phyloP scores from a whole-genome alignment of 37 sponge, comb jelly and placozoan species.

The Eunapius fragilis region DNA sequence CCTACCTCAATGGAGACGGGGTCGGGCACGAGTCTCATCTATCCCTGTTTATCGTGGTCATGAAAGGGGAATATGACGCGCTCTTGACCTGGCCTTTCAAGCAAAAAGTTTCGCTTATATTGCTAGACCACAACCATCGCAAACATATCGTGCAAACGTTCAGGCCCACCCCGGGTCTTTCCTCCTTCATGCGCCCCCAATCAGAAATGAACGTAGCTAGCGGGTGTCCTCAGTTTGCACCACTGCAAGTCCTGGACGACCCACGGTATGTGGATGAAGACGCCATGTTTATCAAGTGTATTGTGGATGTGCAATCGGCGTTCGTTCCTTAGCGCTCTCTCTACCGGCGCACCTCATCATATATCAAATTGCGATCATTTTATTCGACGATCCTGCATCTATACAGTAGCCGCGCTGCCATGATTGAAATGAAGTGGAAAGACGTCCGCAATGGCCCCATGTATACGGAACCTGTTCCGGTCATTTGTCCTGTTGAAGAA shows the following conservation, averaged over 20 bases:
- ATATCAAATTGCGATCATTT: not conserved
- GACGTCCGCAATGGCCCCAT: no score
- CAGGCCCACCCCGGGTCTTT: conserved; percentile 14
- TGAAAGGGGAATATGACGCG: conserved; percentile 22
- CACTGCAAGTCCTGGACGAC: not conserved
- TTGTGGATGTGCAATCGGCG: conserved; percentile 4
- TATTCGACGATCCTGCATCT: not conserved
- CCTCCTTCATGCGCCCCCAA: conserved; percentile 10
- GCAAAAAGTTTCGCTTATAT: conserved; percentile 33
- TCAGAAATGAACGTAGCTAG: conserved; percentile 48
- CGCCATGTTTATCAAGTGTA: conserved; percentile 24
- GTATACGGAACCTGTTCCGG: no score
- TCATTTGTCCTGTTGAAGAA: no score
- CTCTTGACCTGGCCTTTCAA: conserved; percentile 13
- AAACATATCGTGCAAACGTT: conserved; percentile 33
- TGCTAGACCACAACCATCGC: conserved; percentile 17
- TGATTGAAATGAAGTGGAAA: no score
- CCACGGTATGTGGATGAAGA: conserved; percentile 31
- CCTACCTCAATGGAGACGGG: conserved; percentile 34
- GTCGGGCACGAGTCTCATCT: conserved; percentile 7
- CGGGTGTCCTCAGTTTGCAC: conserved; percentile 13
- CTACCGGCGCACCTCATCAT: not conserved
- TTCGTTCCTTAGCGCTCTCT: not conserved
- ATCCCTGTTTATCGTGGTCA: conserved; percentile 36
- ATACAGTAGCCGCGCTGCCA: no score